Base-by-base conservation (phyloP, 2,888 invertebrate genomes). In the Imbricaverruca yamaguchii region DNA sequence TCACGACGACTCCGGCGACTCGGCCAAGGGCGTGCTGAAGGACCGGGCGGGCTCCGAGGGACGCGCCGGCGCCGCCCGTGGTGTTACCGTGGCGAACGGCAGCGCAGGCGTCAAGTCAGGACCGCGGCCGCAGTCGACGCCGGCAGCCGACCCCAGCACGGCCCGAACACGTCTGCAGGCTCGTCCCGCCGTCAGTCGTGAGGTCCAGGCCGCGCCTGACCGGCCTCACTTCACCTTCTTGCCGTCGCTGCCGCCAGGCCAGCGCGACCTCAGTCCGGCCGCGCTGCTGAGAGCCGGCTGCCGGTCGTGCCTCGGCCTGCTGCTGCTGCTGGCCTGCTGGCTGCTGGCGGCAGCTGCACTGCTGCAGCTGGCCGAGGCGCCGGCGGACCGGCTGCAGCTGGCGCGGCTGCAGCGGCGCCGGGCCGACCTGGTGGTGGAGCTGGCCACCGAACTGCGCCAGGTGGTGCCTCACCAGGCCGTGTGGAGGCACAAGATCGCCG, bases 361-460 rank as follows among this genome's bases (percentile, higher is more conserved):
- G 56, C 79, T 79, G 23, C 79, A 57, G 79, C 25, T 79, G 57
- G 79, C 57, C 57, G 79, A 79, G 79, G 79, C 57, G 25, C 57
- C 56, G n/a, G 57, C 56, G 8, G 23, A 23, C 23, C 57, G 15
- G 57, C 57, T 53, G 56, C 15, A 7, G 25, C 57, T 11, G 13
- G 21, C 21, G 10, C 79, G 18, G 56, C 79, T 79, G 79, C 15
- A n/a, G 23, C 57, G 57, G 11, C 56, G 79, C 10, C 80, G 83
- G 74, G 82, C 82, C 23, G 84, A 84, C 80, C 80, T 84, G 63
- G 84, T 84, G 74, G 83, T 85, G 74, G 83, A 84, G 0, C 81
- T 85, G 79, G 85, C 85, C 15, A 85, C 85, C 3, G 85, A 85
- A 79, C 82, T 85, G 23, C 82, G 85, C 0, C 85, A 85, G 82